Conservation (phyloP, 2,797 vertebrate species). For the Coluber constrictor region DNA sequence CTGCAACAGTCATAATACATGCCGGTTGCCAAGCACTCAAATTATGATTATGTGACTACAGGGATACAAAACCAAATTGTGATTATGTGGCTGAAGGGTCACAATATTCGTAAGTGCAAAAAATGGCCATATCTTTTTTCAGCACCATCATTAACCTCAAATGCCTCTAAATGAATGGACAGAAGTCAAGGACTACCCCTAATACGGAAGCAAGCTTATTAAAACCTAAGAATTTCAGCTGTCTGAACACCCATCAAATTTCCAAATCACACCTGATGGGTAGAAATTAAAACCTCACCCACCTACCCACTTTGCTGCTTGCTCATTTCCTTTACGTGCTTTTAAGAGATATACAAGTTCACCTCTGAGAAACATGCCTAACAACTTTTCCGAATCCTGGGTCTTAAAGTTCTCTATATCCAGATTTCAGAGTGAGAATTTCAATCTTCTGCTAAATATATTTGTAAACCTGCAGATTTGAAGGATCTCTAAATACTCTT, state of each 20-base stretch:
- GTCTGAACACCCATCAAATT: background rate
- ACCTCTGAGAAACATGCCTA: background rate
- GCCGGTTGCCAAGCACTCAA: background rate
- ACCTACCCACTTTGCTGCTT: background rate
- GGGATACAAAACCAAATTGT: background rate
- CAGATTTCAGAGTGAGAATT: background rate
- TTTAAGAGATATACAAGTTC: background rate
- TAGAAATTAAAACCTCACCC: background rate
- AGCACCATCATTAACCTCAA: background rate
- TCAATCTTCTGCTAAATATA: background rate
- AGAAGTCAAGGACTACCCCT: background rate
- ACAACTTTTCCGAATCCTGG: background rate
- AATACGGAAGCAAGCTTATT: background rate
- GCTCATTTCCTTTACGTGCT: background rate
- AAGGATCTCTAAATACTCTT: no score
- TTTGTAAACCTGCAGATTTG: background rate
- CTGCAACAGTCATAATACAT: background rate
- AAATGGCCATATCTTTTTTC: background rate
- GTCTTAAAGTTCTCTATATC: background rate
- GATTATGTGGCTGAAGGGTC: background rate
- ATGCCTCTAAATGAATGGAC: background rate
- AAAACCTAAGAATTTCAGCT: background rate
- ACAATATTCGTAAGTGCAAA: background rate
- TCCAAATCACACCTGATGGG: background rate
- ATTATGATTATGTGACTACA: background rate